Base-by-base conservation (phyloP, 2,888 invertebrate species). In the Yponomeuta sedellus region DNA sequence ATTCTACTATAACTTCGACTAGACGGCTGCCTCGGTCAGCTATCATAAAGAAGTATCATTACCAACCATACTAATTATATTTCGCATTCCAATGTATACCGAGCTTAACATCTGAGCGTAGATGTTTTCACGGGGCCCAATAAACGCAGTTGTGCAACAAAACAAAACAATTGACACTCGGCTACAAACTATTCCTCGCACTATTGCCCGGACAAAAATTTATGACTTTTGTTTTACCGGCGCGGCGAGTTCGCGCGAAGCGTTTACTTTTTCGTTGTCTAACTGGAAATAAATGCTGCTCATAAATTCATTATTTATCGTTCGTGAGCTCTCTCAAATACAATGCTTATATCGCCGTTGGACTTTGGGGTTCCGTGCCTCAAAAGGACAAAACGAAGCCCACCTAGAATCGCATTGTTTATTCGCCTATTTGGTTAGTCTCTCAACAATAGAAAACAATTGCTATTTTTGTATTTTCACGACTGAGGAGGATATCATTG, bases 121-220 rank as follows among this genome's bases (percentile, higher is more conserved):
- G 52, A 62, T 59, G 63, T 67, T 67, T 22, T 62, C 66, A 64
- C 66, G 39, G 58, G 52, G 22, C 40, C 65, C 69, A 68, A 70
- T 71, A 69, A 71, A 70, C 68, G 69, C 64, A 64, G 61, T 65
- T 67, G 61, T 59, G 67, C 68, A 67, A 64, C 68, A 71, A 73
- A 75, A 76, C 82, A 79, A 83, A 86, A 87, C 87, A 86, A 86
- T 87, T 83, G 86, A 86, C 87, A 85, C 82, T 77, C 75, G 61
- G 77, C 75, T 74, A 79, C 81, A 81, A 79, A 80, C 77, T 79
- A 77, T 77, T 75, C 75, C 76, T 80, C 76, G 72, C 75, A 75
- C 79, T 75, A 75, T 75, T 77, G 80, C 76, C 73, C 74, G 79
- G 76, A 16, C 44, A 81, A 83, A 82, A 85, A 88, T 86, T 86